These are phyloP conservation scores for Emmelina monodactyla DNA, from an alignment of 2,888 invertebrate species.

Conservation along the genomic window DNA sequence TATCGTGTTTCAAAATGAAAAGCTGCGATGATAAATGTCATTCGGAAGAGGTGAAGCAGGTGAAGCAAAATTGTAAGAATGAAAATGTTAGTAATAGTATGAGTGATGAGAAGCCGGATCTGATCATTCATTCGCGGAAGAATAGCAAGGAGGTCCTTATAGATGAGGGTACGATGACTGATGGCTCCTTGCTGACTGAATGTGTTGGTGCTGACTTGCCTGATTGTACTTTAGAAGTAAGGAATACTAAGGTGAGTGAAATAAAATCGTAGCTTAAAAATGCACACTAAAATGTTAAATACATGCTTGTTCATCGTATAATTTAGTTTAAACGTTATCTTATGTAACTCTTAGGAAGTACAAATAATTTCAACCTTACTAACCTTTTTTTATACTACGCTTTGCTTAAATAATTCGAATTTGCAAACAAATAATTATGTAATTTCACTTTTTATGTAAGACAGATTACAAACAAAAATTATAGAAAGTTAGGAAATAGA, in stretches of 20 bases:
- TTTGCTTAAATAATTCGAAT: too few species aligned
- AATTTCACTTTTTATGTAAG: too few species aligned
- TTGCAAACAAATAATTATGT: too few species aligned
- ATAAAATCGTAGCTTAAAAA: too few species aligned
- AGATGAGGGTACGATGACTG: conserved; percentile 42
- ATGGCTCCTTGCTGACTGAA: conserved; percentile 30
- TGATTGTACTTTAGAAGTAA: conserved; percentile 39
- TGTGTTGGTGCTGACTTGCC: conserved; percentile 39
- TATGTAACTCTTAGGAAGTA: too few species aligned
- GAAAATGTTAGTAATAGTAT: conserved; percentile 52
- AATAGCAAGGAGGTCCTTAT: conserved; percentile 38
- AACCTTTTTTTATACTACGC: too few species aligned
- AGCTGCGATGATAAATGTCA: conserved; percentile 48
- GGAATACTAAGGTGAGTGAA: conserved; percentile 37
- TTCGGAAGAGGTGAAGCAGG: conserved; percentile 39
- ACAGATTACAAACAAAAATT: too few species aligned
- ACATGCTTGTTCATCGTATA: too few species aligned
- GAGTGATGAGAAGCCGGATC: conserved; percentile 39
- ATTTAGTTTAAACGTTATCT: too few species aligned
- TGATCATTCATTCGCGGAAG: conserved; percentile 47
- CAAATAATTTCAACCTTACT: too few species aligned
- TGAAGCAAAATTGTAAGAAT: conserved; percentile 49
- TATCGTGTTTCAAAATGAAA: conserved; percentile 61
- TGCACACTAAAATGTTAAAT: too few species aligned
- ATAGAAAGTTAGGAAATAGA: too few species aligned